Conservation (phyloP, 2,797 vertebrate genomes). For the Brachymystax lenok region DNA sequence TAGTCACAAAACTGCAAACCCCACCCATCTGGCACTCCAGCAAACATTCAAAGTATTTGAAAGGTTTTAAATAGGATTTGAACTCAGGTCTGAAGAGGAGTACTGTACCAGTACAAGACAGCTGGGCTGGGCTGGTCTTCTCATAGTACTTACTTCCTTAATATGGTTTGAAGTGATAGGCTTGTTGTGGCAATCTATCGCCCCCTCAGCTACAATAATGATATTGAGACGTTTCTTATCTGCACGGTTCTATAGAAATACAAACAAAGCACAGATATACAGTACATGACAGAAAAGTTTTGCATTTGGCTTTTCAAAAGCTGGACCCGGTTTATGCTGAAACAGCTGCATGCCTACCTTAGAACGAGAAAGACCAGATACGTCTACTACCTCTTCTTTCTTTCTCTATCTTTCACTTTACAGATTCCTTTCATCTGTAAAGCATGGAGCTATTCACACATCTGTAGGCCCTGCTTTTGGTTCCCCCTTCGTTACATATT, state of each 20-base stretch:
- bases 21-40: neutral
- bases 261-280: conserved; percentile 7
- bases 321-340: conserved; percentile 1
- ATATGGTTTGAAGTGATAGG: conserved; percentile 90
- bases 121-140: neutral
- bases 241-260: conserved; percentile 86
- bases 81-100: neutral
- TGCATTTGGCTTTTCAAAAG: conserved; percentile 13
- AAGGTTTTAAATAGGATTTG: neutral
- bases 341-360: neutral
- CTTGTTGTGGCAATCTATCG: conserved; percentile 89
- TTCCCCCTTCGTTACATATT: conserved; percentile 38
- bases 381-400: neutral
- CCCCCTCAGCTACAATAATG: conserved; percentile 98
- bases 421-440: neutral
- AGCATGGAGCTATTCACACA: conserved; percentile 1
- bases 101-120: neutral
- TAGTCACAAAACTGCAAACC: neutral
- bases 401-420: neutral
- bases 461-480: neutral
- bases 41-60: neutral
- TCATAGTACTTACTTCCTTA: conserved; percentile 87
- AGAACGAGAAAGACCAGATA: neutral
- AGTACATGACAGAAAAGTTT: conserved; percentile 32
- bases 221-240: conserved; percentile 97